These are phyloP conservation scores for Araneus ventricosus DNA, from an alignment of 1,140 invertebrate genomes.

Conservation along the genomic window DNA sequence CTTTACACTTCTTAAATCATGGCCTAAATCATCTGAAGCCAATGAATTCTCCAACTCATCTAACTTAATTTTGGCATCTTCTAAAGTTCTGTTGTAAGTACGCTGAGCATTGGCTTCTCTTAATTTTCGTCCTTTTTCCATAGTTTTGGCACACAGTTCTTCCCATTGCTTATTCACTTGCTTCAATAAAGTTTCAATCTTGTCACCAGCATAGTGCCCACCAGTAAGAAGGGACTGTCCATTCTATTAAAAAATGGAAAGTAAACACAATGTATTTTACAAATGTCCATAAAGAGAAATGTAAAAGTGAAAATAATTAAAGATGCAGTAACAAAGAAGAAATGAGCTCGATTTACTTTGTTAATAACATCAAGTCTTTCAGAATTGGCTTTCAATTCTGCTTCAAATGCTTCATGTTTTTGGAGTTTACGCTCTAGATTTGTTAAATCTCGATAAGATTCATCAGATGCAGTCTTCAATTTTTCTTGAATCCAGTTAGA, in stretches of 20 bases:
- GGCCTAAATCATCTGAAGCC: slow-evolving; percentile 89
- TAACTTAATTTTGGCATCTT: slow-evolving; percentile 88
- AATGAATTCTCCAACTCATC: slow-evolving; percentile 85
- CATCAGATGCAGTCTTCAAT: slow-evolving; percentile 92
- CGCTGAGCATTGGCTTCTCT: slow-evolving; percentile 89
- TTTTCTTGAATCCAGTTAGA: slow-evolving; percentile 95
- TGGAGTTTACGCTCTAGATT: slow-evolving; percentile 96
- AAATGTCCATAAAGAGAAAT: neutral
- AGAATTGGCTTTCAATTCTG: slow-evolving; percentile 95
- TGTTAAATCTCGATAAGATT: slow-evolving; percentile 93
- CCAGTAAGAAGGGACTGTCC: slow-evolving; percentile 81
- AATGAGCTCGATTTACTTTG: slow-evolving; percentile 78
- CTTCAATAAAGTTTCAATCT: slow-evolving; percentile 85
- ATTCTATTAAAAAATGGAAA: slow-evolving; percentile 78
- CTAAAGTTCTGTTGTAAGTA: slow-evolving; percentile 85
- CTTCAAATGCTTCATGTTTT: slow-evolving; percentile 98
- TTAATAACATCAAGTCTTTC: slow-evolving; percentile 91
- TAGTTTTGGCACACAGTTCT: slow-evolving; percentile 85
- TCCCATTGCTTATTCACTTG: slow-evolving; percentile 89
- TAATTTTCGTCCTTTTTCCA: slow-evolving; percentile 91
- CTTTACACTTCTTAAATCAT: slow-evolving; percentile 92
- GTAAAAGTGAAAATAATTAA: neutral
- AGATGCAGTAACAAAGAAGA: neutral
- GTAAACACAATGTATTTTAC: neutral
- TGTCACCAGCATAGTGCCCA: slow-evolving; percentile 85